Evolutionary conservation across 2,888 invertebrate species (phyloP).

Genomic region (Plusia festucae): DNA sequence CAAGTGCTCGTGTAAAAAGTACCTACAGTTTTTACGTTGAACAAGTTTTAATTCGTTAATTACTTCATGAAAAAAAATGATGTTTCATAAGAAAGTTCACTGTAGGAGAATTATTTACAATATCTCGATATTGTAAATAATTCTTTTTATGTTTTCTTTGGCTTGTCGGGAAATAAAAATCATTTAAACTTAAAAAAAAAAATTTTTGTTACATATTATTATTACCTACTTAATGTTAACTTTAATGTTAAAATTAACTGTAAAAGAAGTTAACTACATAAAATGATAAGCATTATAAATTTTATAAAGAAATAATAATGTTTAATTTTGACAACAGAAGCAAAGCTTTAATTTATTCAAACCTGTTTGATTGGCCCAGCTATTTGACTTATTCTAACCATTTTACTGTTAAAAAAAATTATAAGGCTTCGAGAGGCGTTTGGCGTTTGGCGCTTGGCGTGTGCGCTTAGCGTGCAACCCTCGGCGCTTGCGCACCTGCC

Average conservation of each 20-base stretch:
- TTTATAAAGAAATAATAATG: slow-evolving; percentile 48
- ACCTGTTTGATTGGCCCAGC: slow-evolving; percentile 61
- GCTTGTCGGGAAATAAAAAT: too few species aligned
- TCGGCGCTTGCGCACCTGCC: slow-evolving; percentile 78
- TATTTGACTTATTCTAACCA: slow-evolving; percentile 36
- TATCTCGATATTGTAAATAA: too few species aligned
- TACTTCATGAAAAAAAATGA: not conserved
- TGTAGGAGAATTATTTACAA: too few species aligned
- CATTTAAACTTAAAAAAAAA: too few species aligned
- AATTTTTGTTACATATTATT: too few species aligned
- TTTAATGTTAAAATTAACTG: too few species aligned
- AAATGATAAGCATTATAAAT: slow-evolving; percentile 47
- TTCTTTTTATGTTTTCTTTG: too few species aligned
- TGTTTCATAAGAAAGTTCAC: not conserved
- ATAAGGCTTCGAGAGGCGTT: slow-evolving; percentile 51
- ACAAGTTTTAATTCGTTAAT: slow-evolving; percentile 8
- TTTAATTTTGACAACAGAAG: slow-evolving; percentile 62
- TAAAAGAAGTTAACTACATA: slow-evolving; percentile 34
- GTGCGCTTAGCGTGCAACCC: slow-evolving; percentile 81
- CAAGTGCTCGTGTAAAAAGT: slow-evolving; percentile 15
- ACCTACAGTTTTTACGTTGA: not conserved
- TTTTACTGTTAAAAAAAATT: slow-evolving; percentile 41
- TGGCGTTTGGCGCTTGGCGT: slow-evolving; percentile 73
- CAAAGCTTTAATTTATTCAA: slow-evolving; percentile 63
- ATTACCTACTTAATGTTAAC: too few species aligned